Evolutionary conservation across 92 coral and sea anemone genomes (phyloP), one percentile per base, ranked within the genome.

Genomic region (Porites rus): DNA sequence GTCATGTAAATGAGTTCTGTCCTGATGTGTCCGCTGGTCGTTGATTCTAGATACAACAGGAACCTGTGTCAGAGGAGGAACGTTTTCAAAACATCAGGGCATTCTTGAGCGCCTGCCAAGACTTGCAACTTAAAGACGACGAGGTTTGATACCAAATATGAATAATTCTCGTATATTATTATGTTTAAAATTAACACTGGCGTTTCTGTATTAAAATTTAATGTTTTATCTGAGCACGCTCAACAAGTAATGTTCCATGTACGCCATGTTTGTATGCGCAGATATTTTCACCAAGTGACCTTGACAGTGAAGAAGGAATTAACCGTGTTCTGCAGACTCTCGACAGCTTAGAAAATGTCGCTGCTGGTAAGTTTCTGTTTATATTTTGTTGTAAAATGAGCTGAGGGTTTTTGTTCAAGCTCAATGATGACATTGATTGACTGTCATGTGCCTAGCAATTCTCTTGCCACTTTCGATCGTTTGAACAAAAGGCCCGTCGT

Each of bases 91-190:
- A 95, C 83, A 25, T 93, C 53, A 89, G 82, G 54, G 75, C 87
- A 69, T 95, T 95, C 77, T 60, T 86, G 91, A 90, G 81, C 52
- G 96, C 91, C 78, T 95, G 96, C 90, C 98, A 88, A 90, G 93
- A 95, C n/a, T 70, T 93, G 67, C 96, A 93, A 73, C 90, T 95
- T 38, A 83, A 76, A 65, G 83, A 85, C 74, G 92, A 85, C 81
- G 96, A 95, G 98, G 98, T 95, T 81, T 90, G 96, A 80, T 79
- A 69, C 79, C 81, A 62, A 77, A 76, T 56, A 87, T 87, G 86
- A 80, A 83, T 89, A 78, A 92, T 75, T 84, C 89, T 83, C 86
- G 77, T 65, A 66, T 65, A 83, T 72, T 79, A 79, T 79, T 80
- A 83, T 87, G 69, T 87, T 84, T 77, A 76, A 65, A 81, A 78